These are phyloP conservation scores for Kuschelorhynchus macadamiae DNA, from an alignment of 2,888 invertebrate genomes.

Conservation along the genomic window DNA sequence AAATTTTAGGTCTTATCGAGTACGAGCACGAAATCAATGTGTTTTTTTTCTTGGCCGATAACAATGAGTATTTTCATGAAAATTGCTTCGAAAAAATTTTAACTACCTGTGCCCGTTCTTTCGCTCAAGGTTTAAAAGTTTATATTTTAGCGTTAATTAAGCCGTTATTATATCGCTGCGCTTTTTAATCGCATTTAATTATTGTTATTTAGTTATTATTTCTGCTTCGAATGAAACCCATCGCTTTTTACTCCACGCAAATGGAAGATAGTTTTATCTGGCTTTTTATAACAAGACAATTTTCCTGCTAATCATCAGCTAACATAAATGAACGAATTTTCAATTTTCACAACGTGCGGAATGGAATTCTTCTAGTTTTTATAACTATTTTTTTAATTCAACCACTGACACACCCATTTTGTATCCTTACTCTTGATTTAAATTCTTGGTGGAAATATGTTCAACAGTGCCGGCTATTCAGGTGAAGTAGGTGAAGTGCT, in stretches of 20 bases:
- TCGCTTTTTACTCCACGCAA: conserved; percentile 10
- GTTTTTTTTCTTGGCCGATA: conserved; percentile 33
- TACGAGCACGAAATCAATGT: conserved; percentile 42
- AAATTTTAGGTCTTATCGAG: conserved; percentile 42
- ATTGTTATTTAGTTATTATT: conserved; percentile 36
- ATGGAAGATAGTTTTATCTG: too few species aligned
- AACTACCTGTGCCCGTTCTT: conserved; percentile 33
- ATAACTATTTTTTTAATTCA: too few species aligned
- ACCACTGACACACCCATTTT: too few species aligned
- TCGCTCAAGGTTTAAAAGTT: conserved; percentile 38
- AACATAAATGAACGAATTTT: too few species aligned
- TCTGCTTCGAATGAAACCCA: conserved; percentile 29
- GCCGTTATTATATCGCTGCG: conserved; percentile 23
- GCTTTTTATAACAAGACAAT: too few species aligned
- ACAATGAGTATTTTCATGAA: conserved; percentile 37
- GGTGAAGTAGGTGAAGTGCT: too few species aligned
- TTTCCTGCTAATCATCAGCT: too few species aligned
- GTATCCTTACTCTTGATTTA: too few species aligned
- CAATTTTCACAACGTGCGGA: too few species aligned
- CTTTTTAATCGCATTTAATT: conserved; percentile 27
- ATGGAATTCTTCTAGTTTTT: too few species aligned
- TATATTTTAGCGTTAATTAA: conserved; percentile 38
- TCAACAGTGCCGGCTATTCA: too few species aligned
- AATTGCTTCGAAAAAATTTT: conserved; percentile 29
- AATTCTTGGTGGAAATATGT: too few species aligned